phyloP scores from a whole-genome alignment of 2,888 invertebrate genomes.

The Amaurobius ferox region DNA sequence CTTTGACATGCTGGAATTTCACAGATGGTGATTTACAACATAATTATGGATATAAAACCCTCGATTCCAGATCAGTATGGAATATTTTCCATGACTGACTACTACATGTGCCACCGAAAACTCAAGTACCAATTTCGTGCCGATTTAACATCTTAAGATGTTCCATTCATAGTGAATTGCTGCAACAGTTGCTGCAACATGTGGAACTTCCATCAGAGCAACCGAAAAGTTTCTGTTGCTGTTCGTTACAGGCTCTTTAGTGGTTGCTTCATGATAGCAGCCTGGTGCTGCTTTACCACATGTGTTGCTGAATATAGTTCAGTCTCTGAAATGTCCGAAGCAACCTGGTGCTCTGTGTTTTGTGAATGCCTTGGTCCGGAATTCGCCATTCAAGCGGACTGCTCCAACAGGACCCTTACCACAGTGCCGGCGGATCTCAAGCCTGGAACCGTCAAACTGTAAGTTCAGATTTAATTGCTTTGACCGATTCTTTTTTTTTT shows the following conservation, averaged over 20 bases:
- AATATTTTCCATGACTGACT: not conserved
- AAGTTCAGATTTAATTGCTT: conserved; percentile 35
- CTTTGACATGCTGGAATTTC: too few relatives aligned
- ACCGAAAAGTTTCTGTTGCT: not conserved
- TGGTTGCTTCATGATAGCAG: not conserved
- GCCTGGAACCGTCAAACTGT: conserved; percentile 59
- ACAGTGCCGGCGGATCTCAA: conserved; percentile 40
- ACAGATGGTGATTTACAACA: not conserved
- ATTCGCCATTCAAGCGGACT: conserved; percentile 57
- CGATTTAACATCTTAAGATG: not conserved
- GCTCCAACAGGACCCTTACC: conserved; percentile 51
- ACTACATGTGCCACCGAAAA: not conserved
- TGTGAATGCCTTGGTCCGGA: conserved; percentile 68
- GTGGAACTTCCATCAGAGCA: conserved; percentile 6
- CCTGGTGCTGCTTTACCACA: not conserved
- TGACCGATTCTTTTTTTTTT: too few relatives aligned
- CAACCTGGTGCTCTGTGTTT: conserved; percentile 32
- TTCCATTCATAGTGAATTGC: conserved; percentile 10
- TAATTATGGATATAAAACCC: not conserved
- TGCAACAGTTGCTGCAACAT: conserved; percentile 3
- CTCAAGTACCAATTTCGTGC: not conserved
- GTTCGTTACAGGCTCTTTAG: not conserved
- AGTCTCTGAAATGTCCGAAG: conserved; percentile 16
- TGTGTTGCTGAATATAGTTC: not conserved
- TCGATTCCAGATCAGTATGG: not conserved